Conservation (phyloP, 2,113 vertebrate genomes). For the Mystacornis crossleyi region DNA sequence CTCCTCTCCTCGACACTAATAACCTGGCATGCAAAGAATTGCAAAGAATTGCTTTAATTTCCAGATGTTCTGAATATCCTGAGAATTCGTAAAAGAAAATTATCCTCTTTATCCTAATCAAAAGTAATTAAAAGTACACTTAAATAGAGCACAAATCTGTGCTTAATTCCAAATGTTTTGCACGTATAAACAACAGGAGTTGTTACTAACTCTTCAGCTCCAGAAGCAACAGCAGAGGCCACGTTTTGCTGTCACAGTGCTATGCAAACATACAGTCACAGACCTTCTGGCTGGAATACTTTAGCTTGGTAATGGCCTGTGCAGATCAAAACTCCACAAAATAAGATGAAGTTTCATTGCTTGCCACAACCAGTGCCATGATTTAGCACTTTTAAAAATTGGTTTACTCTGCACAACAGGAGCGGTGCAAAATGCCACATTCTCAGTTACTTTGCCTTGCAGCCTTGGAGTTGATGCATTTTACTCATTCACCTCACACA, state of each 20-base stretch:
- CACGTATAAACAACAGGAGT: neutral
- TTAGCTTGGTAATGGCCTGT: neutral
- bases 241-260: neutral
- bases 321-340: neutral
- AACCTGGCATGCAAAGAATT: neutral
- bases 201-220: neutral
- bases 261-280: neutral
- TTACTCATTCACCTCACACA: constrained; percentile 36
- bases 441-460: constrained; percentile 5
- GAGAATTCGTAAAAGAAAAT: constrained; percentile 31
- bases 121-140: constrained; percentile 1
- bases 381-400: neutral
- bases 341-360: neutral
- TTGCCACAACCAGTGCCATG: neutral
- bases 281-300: neutral
- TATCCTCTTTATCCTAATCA: constrained; percentile 41
- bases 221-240: neutral
- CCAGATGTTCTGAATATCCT: constrained; percentile 15
- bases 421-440: neutral
- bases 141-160: neutral
- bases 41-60: neutral
- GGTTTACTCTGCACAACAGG: neutral
- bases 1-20: neutral
- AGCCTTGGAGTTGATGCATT: neutral
- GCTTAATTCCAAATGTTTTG: constrained; percentile 2